A percentile compares a stretch with the other conserved stretches of the same genome.
These are phyloP conservation scores for Drosophila asahinai DNA, from an alignment of 1,140 invertebrate species.

Conservation along the genomic window DNA sequence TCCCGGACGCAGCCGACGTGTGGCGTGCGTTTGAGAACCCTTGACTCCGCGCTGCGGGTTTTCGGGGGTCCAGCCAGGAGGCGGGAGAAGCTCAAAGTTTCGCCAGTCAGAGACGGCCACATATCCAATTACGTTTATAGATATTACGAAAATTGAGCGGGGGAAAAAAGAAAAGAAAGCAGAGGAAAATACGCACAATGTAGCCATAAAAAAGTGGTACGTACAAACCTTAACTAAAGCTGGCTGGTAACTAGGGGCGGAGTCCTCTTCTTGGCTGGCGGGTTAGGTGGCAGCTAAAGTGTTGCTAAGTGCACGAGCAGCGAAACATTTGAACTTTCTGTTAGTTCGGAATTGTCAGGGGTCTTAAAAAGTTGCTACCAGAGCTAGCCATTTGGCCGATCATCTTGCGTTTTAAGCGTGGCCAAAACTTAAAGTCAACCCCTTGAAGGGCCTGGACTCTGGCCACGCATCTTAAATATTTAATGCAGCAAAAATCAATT, in stretches of 20 bases:
- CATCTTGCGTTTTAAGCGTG: slow-evolving; percentile 32
- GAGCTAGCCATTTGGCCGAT: slow-evolving; percentile 21
- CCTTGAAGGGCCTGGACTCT: slow-evolving; percentile 9
- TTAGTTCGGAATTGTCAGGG: slow-evolving; percentile 58
- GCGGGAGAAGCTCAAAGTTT: slow-evolving; percentile 46
- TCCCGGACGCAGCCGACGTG: slow-evolving; percentile 40
- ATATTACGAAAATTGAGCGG: slow-evolving; percentile 65
- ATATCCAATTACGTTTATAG: slow-evolving; percentile 82
- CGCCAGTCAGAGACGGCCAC: slow-evolving; percentile 49
- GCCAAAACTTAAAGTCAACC: slow-evolving; percentile 34
- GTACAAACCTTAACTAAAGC: slow-evolving; percentile 61
- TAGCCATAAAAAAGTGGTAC: slow-evolving; percentile 64
- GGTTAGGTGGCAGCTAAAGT: slow-evolving; percentile 40
- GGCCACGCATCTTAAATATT: slow-evolving; percentile 50
- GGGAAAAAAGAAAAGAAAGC: slow-evolving; percentile 24
- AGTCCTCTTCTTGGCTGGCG: neutral
- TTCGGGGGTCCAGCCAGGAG: slow-evolving; percentile 13
- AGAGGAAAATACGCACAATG: slow-evolving; percentile 62
- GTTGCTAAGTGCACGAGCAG: slow-evolving; percentile 58
- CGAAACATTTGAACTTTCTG: slow-evolving; percentile 69
- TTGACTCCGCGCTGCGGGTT: neutral
- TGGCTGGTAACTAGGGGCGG: slow-evolving; percentile 18
- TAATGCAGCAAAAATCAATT: slow-evolving; percentile 63
- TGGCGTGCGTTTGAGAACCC: slow-evolving; percentile 29
- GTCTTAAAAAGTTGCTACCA: slow-evolving; percentile 54